Conservation (phyloP, 2,113 vertebrate species). For the Myxocyprinus asiaticus region DNA sequence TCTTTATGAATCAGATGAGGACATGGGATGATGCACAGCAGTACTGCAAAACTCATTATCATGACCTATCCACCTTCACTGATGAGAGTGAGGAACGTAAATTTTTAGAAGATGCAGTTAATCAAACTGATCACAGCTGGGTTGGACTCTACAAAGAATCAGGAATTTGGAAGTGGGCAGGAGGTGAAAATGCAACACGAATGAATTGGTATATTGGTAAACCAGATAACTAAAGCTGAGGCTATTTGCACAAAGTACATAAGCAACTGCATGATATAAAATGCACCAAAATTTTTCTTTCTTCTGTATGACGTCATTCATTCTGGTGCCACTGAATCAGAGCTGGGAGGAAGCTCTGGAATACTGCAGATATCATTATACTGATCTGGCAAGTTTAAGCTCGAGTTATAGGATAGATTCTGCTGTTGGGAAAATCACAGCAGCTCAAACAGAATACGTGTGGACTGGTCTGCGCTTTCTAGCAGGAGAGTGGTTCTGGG, state of each 20-base stretch:
- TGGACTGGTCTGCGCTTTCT: slow-evolving; percentile 31
- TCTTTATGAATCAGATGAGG: neutral
- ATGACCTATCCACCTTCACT: neutral
- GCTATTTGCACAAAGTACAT: neutral
- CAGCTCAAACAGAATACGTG: neutral
- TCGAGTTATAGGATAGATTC: neutral
- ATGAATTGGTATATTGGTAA: neutral
- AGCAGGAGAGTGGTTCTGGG: slow-evolving; percentile 13
- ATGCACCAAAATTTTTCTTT: too few species aligned
- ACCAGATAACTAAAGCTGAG: too few species aligned
- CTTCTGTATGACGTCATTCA: too few species aligned
- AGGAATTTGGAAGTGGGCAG: neutral
- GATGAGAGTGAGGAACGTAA: neutral
- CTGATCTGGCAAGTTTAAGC: slow-evolving; percentile 20
- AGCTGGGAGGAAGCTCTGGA: slow-evolving; percentile 26
- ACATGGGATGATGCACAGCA: neutral
- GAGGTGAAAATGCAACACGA: neutral
- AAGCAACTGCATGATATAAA: neutral
- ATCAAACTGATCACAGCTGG: neutral
- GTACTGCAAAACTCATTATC: neutral
- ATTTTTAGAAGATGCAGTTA: neutral
- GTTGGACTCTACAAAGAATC: neutral
- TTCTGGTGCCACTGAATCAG: slow-evolving; percentile 3
- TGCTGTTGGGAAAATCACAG: neutral
- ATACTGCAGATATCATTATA: slow-evolving; percentile 10